phyloP scores from a whole-genome alignment of 2,797 vertebrate genomes.

The Pangasius djambal region DNA sequence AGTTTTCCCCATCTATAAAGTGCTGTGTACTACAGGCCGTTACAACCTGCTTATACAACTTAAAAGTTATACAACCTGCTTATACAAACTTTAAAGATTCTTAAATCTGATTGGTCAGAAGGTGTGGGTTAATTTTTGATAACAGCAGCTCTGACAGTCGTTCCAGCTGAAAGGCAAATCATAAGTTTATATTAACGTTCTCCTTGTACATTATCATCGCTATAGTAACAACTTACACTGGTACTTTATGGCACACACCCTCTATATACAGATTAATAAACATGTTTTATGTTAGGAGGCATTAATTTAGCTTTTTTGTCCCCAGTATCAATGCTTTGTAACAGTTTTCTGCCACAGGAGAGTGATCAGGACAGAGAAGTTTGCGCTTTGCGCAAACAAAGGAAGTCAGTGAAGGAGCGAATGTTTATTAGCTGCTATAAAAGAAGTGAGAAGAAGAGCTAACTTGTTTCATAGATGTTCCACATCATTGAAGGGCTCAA shows the following conservation, averaged over 20 bases:
- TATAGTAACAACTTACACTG: neutral
- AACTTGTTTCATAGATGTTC: neutral
- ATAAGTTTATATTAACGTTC: neutral
- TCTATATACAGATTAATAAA: neutral
- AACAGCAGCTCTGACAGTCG: neutral
- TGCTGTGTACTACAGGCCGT: neutral
- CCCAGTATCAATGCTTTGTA: neutral
- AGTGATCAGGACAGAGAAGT: neutral
- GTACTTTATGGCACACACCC: neutral
- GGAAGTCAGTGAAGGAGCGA: neutral
- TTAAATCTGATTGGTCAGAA: neutral
- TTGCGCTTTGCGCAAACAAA: neutral
- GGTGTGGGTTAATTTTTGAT: neutral
- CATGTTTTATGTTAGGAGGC: neutral
- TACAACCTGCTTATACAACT: too few relatives aligned
- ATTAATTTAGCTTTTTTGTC: neutral
- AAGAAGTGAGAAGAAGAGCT: neutral
- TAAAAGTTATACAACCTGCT: too few relatives aligned
- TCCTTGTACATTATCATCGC: neutral
- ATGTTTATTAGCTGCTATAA: slow-evolving; percentile 22
- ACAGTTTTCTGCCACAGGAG: neutral
- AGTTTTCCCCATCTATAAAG: neutral
- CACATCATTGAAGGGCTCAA: neutral
- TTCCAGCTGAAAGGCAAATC: neutral
- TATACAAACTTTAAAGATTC: too few relatives aligned